These are phyloP conservation scores for Sinonovacula constricta DNA, from an alignment of 1,140 invertebrate genomes.

Conservation along the genomic window DNA sequence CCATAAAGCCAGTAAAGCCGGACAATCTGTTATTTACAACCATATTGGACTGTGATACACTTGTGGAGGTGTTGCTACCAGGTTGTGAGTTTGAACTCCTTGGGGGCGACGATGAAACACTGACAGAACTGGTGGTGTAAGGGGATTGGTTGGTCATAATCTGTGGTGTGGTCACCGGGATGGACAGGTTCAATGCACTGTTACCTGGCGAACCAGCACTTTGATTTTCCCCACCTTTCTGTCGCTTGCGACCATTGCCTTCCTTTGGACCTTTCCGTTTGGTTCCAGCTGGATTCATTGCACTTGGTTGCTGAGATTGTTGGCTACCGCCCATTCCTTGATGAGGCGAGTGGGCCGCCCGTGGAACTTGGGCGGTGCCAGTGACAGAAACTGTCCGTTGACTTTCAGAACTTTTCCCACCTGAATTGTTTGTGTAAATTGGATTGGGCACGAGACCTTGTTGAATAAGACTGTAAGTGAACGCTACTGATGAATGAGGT, in stretches of 20 bases:
- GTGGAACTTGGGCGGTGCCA: conserved; percentile 38
- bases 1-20: conserved; percentile 68
- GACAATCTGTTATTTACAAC: conserved; percentile 68
- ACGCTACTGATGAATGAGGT: conserved; percentile 62
- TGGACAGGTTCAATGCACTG: conserved; percentile 76
- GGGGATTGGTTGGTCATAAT: conserved; percentile 81
- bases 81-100: conserved; percentile 70
- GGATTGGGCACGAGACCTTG: conserved; percentile 80
- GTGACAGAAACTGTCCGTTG: conserved; percentile 43
- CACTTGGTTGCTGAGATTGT: conserved; percentile 33
- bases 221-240: conserved; percentile 56
- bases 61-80: conserved; percentile 78
- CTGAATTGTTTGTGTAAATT: conserved; percentile 73
- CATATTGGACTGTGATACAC: conserved; percentile 80
- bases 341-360: conserved; percentile 32
- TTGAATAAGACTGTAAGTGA: conserved; percentile 77
- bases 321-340: not conserved
- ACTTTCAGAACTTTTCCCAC: conserved; percentile 10
- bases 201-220: conserved; percentile 74
- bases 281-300: conserved; percentile 39
- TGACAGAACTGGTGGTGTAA: conserved; percentile 79
- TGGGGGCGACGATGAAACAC: conserved; percentile 77
- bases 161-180: conserved; percentile 82
- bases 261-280: conserved; percentile 59
- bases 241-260: conserved; percentile 57